Evolutionary conservation across 2,113 vertebrate species (phyloP), one percentile per base, ranked within the genome.

Genomic region (Mesitornis unicolor): DNA sequence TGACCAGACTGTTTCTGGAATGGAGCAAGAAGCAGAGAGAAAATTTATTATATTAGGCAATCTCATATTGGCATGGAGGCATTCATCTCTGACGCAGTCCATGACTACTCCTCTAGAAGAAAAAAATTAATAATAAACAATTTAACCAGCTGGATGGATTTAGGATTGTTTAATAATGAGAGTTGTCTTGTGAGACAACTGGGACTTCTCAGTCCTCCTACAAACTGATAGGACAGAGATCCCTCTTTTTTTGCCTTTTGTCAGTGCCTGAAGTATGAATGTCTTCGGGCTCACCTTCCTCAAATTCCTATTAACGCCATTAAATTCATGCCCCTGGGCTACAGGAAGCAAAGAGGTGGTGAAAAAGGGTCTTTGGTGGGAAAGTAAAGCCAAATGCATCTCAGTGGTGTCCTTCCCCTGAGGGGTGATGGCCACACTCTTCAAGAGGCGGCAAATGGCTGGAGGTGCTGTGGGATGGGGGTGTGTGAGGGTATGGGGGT

Each of bases 381-480:
- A 11, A 9, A 59, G 18, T 4, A 8, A 36, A 43, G 47, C 19
- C 0, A 2, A 64, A 61, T 1, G 2, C 4, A 6, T 1, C 20
- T 20, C 0, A 0, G 22, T 7, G 16, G 9, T 25, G 25, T 10
- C 26, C 21, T 7, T 28, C 29, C 12, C 5, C 0, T 1, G 15
- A 26, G n/a, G 40, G 9, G 29, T 24, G 8, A 13, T 11, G 18
- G 51, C 16, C 25, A 15, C 6, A 0, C 29, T 45, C 15, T 7
- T 15, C 11, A 4, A 22, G 59, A 9, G 43, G 5, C 9, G 10
- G 16, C 31, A 10, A 6, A 7, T 1, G 3, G 1, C 19, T 1
- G 6, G 43, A 53, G 43, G 7, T 54, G 74, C 26, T 8, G 24
- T 5, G 7, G 26, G 51, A 10, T 1, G 8, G 7, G 20, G 9